Conservation (phyloP, 2,888 invertebrate genomes). For the Rhaphigaster nebulosa region DNA sequence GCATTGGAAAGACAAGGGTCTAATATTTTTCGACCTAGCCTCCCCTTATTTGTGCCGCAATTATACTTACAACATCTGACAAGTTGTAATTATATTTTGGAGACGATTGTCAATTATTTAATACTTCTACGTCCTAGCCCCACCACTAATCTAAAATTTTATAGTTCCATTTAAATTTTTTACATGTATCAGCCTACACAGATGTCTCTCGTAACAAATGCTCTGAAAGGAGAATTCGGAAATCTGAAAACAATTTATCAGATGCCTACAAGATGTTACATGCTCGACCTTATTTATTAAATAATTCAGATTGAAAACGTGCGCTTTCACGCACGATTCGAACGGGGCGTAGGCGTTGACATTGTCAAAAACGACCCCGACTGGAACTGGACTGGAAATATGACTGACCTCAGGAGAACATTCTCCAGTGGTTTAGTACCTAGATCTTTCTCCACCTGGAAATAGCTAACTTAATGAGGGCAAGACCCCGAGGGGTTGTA, state of each 20-base stretch:
- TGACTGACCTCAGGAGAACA: background rate
- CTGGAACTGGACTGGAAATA: background rate
- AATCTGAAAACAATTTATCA: background rate
- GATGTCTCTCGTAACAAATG: background rate
- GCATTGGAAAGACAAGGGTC: no score
- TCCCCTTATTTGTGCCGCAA: no score
- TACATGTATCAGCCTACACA: background rate
- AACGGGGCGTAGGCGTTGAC: background rate
- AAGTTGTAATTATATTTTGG: background rate
- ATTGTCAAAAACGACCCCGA: background rate
- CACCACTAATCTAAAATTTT: background rate
- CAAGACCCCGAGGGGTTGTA: background rate
- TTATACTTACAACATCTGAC: no score
- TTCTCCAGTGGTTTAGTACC: background rate
- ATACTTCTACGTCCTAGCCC: background rate
- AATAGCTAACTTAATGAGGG: background rate
- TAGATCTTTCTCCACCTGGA: background rate
- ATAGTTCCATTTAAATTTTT: background rate
- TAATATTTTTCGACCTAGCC: no score
- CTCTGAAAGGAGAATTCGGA: background rate
- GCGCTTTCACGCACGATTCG: slow-evolving; percentile 14
- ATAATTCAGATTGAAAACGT: slow-evolving; percentile 35
- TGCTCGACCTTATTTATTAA: background rate
- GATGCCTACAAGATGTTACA: slow-evolving; percentile 4
- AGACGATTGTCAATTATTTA: background rate